Percentiles rank a stretch among this genome's conserved stretches.
Conservation (phyloP, 2,113 vertebrate species). For the Macquaria australasica region DNA sequence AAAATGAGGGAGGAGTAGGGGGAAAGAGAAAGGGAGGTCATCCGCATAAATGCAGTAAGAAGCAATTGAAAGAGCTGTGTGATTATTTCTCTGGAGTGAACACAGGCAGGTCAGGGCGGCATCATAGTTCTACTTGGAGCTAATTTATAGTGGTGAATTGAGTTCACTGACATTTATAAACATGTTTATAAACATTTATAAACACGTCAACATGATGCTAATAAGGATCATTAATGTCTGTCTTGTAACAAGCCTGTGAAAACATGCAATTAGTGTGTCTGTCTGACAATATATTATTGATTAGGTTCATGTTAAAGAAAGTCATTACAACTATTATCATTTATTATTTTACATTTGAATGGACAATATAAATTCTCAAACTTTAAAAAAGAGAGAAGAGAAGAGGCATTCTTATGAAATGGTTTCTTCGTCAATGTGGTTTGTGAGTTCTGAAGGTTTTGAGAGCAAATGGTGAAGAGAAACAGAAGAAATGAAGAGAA, state of each 20-base stretch:
- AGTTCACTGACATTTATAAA: conserved; percentile 42
- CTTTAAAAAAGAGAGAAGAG: background rate
- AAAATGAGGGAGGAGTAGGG: background rate
- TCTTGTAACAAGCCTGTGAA: conserved; percentile 1
- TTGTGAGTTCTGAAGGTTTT: background rate
- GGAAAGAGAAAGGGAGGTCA: conserved; percentile 32
- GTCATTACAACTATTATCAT: background rate
- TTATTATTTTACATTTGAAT: background rate
- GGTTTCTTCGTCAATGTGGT: background rate
- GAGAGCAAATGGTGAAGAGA: background rate
- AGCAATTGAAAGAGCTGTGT: conserved; percentile 1
- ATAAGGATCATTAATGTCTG: conserved; percentile 38
- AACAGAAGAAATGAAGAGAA: background rate
- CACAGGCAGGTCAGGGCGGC: background rate
- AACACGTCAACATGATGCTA: conserved; percentile 12
- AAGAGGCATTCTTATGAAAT: no score
- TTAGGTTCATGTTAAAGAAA: background rate
- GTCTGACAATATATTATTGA: background rate
- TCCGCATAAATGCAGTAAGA: conserved; percentile 5
- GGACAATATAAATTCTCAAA: background rate
- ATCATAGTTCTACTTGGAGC: background rate
- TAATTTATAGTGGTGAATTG: background rate
- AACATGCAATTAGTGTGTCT: conserved; percentile 15
- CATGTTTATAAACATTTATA: conserved; percentile 30
- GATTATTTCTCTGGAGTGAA: conserved; percentile 25